Evolutionary conservation across 2,113 vertebrate genomes (phyloP).

Genomic region (Chaetodon auriga): DNA sequence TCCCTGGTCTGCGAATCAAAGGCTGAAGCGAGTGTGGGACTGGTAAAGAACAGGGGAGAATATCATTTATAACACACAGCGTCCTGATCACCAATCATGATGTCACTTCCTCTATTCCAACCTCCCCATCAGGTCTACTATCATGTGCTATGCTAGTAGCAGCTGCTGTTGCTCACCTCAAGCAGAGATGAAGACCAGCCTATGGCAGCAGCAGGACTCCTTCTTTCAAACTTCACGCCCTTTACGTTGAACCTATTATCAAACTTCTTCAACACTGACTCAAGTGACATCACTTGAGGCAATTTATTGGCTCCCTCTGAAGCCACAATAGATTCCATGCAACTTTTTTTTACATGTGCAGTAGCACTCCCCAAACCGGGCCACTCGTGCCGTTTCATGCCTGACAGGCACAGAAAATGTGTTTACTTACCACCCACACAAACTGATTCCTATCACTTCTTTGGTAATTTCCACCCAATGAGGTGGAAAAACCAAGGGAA

Average conservation of each 20-base stretch:
- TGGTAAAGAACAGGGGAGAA: neutral
- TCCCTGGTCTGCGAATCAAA: neutral
- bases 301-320: neutral
- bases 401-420: neutral
- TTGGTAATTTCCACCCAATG: slow-evolving; percentile 51
- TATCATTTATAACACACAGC: neutral
- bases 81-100: neutral
- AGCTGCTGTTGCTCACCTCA: neutral
- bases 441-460: slow-evolving; percentile 44
- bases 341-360: neutral
- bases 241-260: too few relatives aligned
- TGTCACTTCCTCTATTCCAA: neutral
- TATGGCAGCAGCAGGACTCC: neutral
- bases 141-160: neutral
- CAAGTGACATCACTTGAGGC: too few relatives aligned
- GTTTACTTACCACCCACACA: slow-evolving; percentile 4
- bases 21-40: neutral
- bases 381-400: neutral
- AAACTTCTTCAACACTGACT: too few relatives aligned
- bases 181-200: neutral
- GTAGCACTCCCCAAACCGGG: neutral
- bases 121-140: neutral
- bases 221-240: too few relatives aligned
- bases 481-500: slow-evolving; percentile 36
- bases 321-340: neutral